A percentile compares a stretch with the other conserved stretches of the same genome.
Conservation (phyloP, 2,797 vertebrate genomes). For the Carduelis carduelis region DNA sequence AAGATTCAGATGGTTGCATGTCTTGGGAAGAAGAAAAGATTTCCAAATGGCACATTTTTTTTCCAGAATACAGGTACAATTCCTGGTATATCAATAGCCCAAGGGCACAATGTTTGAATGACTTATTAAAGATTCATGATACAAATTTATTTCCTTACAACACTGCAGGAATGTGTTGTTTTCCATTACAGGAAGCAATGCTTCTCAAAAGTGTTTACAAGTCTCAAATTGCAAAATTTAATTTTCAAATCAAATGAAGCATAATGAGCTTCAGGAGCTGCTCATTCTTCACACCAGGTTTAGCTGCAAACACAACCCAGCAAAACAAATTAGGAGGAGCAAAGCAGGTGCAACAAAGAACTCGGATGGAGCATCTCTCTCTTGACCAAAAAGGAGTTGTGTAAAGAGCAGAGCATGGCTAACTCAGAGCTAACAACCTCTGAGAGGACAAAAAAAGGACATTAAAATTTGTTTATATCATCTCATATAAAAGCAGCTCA, state of each 20-base stretch:
- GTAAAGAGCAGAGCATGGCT: neutral
- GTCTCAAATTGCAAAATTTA: constrained; percentile 38
- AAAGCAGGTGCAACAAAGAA: neutral
- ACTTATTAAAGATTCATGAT: constrained; percentile 66
- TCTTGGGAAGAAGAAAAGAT: constrained; percentile 4
- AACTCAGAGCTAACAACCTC: neutral
- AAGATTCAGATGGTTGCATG: constrained; percentile 19
- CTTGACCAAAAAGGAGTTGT: neutral
- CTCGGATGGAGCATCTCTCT: neutral
- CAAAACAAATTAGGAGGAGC: neutral
- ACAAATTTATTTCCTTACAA: constrained; percentile 42
- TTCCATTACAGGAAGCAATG: constrained; percentile 13
- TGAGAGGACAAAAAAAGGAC: neutral
- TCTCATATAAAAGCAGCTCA: neutral
- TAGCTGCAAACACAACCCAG: neutral
- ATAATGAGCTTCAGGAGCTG: constrained; percentile 16
- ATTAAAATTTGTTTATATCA: neutral
- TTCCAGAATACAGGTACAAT: constrained; percentile 16
- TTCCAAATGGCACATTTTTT: constrained; percentile 31
- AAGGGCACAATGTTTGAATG: constrained; percentile 50
- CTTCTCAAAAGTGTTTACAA: constrained; percentile 57
- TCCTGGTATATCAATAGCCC: constrained; percentile 40
- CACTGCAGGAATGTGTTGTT: constrained; percentile 7
- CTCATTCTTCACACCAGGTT: constrained; percentile 8
- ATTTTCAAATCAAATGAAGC: constrained; percentile 40